Evolutionary conservation across 2,797 vertebrate genomes (phyloP), one percentile per base, ranked within the genome.

Genomic region (Anguilla marmorata): DNA sequence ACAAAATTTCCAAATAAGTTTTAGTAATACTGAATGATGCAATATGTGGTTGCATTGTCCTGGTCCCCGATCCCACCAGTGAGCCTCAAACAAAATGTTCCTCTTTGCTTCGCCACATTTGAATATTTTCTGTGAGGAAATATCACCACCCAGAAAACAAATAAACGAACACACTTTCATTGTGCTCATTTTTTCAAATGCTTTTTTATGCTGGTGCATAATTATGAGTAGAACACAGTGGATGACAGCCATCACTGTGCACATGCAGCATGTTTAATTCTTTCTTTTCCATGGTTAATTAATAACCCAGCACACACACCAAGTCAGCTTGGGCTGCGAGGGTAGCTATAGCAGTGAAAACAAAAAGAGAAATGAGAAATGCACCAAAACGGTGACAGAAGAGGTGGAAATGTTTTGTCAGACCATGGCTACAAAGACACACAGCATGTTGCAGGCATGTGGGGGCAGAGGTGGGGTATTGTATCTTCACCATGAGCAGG

Each of bases 361-460:
- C 2, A 41, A 82, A 48, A 82, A 82, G 16, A 50, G 19, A 48
- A 82, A 50, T 24, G 21, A 82, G 79, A 24, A 48, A 82, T 82
- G 7, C 41, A 19, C 48, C 41, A 24, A 9, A 21, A 9, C 16
- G n/a, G 41, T 50, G 79, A 50, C 79, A 85, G 54, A 85, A 85
- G 83, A 16, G n/a, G 83, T 1, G 21, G 80, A 52, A 7, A 84
- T 54, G 82, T 27, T 84, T 84, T 52, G 30, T 79, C 16, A 12
- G 12, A 79, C 33, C 24, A 9, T 11, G 24, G 41, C 79, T n/a
- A 37, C 16, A 7, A 45, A 19, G 76, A 7, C 14, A 45, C 37
- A 79, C 41, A 79, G 76, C 37, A 88, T 92, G 83, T 88, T 91
- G 90, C 89, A 88, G 84, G 66, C 45, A 89, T 86, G 52, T 52